A percentile compares a stretch with the other conserved stretches of the same genome.
Conservation (phyloP, 2,797 vertebrate genomes). For the Phyllotis vaccarum region DNA sequence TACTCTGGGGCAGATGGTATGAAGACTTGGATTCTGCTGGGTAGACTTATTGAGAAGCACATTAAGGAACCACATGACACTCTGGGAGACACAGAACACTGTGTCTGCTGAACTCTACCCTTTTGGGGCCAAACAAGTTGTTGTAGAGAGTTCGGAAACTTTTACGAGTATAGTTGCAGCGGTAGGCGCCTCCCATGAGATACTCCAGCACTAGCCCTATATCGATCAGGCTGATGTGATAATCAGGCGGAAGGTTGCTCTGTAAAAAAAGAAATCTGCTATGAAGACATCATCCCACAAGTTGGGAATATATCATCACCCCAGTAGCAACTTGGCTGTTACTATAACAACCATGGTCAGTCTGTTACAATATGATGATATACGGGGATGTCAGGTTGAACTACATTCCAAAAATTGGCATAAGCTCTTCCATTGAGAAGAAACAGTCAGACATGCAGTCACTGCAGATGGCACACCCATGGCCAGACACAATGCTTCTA, state of each 20-base stretch:
- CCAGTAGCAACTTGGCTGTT: neutral
- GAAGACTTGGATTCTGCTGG: neutral
- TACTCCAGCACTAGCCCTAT: constrained; percentile 98
- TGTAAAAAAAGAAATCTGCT: constrained; percentile 80
- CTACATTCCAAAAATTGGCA: neutral
- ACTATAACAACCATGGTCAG: neutral
- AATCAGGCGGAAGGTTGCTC: constrained; percentile 99
- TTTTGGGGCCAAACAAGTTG: constrained; percentile 97
- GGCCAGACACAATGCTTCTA: neutral
- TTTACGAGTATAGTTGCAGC: constrained; percentile 98
- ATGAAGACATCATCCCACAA: neutral
- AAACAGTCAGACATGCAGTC: neutral
- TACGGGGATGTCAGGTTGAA: neutral
- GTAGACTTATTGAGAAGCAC: neutral
- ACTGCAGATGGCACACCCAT: too few relatives aligned
- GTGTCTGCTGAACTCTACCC: constrained; percentile 88
- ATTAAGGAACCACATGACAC: neutral
- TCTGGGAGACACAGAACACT: neutral
- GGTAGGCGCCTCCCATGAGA: constrained; percentile 99
- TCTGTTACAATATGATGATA: neutral
- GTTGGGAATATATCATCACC: fast-evolving
- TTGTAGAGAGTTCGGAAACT: constrained; percentile 98
- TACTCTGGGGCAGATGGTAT: neutral
- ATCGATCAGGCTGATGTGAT: constrained; percentile 99
- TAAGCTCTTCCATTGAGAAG: neutral